Percentiles rank a stretch among this genome's conserved stretches.
Conservation (phyloP, 2,113 vertebrate genomes). For the Lycaon pictus region DNA sequence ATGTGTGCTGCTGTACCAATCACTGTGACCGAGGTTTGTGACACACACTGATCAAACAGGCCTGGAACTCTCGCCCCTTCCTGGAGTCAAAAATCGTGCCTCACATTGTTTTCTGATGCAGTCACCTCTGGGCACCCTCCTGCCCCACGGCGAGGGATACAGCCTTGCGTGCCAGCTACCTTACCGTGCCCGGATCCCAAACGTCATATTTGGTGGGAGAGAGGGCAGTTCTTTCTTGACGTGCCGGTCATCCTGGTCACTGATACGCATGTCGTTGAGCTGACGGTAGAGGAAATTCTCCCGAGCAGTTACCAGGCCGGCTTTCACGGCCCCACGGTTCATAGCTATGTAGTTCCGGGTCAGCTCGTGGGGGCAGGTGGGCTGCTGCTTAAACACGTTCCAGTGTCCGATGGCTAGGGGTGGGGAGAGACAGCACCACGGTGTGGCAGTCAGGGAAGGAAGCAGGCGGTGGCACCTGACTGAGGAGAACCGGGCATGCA, state of each 20-base stretch:
- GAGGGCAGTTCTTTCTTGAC: slow-evolving; percentile 48
- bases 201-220: slow-evolving; percentile 83
- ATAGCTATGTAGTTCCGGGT: slow-evolving; percentile 89
- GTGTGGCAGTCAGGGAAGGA: not conserved
- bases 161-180: not conserved
- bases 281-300: slow-evolving; percentile 90
- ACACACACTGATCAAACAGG: not conserved
- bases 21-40: not conserved
- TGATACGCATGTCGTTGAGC: slow-evolving; percentile 82
- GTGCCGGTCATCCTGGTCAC: not conserved
- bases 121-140: rapidly evolving
- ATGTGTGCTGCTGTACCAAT: not conserved
- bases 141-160: not conserved
- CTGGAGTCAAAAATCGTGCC: not conserved
- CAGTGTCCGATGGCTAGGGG: slow-evolving; percentile 91
- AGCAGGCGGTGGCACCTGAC: rapidly evolving
- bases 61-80: not conserved
- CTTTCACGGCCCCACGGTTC: slow-evolving; percentile 89
- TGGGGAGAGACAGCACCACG: not conserved
- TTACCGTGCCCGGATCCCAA: slow-evolving; percentile 88
- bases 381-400: slow-evolving; percentile 77
- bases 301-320: slow-evolving; percentile 87
- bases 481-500: rapidly evolving
- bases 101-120: rapidly evolving
- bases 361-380: slow-evolving; percentile 27